Evolutionary conservation across 2,797 vertebrate genomes (phyloP).

Genomic region (Carduelis carduelis): DNA sequence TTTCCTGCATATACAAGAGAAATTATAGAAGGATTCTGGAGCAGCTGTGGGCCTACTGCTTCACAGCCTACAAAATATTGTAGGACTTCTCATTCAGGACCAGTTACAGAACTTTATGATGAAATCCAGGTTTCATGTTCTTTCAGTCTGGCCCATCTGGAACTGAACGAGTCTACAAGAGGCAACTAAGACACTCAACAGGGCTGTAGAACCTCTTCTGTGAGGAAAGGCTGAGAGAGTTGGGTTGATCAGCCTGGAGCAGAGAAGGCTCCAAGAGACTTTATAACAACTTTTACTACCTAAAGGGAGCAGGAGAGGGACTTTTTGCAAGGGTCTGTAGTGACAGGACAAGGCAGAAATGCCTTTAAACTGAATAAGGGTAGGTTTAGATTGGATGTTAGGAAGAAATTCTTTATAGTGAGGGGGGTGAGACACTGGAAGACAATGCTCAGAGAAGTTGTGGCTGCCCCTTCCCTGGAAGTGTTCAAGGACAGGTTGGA

Average conservation of each 20-base stretch:
- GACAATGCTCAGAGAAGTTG: not conserved
- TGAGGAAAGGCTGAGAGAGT: not conserved
- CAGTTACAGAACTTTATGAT: not conserved
- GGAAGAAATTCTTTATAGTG: not conserved
- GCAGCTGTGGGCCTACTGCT: not conserved
- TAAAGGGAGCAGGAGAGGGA: not conserved
- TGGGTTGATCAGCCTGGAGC: not conserved
- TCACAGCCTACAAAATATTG: not conserved
- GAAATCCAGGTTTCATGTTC: not conserved
- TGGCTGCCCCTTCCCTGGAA: not conserved
- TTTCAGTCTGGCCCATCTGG: not conserved
- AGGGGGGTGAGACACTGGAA: not conserved
- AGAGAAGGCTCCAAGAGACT: not conserved
- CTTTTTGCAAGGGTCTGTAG: not conserved
- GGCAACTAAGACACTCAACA: no score
- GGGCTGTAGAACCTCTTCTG: not conserved
- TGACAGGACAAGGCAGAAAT: not conserved
- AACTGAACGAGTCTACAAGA: not conserved
- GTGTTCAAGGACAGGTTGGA: not conserved
- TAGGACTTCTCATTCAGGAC: not conserved
- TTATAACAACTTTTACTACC: not conserved
- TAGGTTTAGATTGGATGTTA: not conserved
- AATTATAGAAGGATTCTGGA: not conserved
- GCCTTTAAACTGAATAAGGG: not conserved
- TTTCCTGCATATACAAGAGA: not conserved